Base-by-base conservation (phyloP, 2,888 invertebrate genomes). In the Eristalis pertinax region DNA sequence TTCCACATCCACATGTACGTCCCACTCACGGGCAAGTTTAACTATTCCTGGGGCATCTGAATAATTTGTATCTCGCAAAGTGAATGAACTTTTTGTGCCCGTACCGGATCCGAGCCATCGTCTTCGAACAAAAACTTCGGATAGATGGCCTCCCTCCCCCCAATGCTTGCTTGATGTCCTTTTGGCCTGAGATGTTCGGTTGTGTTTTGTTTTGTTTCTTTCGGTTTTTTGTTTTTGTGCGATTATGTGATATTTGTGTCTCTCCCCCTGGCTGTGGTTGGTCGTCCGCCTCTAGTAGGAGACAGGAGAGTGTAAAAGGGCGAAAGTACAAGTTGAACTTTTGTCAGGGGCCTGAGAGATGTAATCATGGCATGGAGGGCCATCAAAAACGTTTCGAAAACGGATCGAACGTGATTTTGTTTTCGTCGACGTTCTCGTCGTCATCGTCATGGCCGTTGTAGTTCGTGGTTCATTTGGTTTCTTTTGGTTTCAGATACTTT, bases 321-420 rank as follows among this genome's bases (percentile, higher is more conserved):
- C 69, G 65, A 74, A 78, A n/a, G 67, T 43, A 72, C 62, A 82
- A 72, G 70, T 72, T 75, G 78, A 82, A 72, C 74, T 78, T 63
- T 68, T 75, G 70, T 75, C 68, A 63, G 26, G 26, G 60, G 15
- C 50, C 19, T 50, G 63, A 56, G 74, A 74, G 81, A 81, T 63
- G 74, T 72, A 75, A 79, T 83, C 78, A 65, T 75, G 75, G 75
- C 67, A 62, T 70, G 63, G 78, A 83, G 70, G 65, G 70, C 82
- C 68, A 79, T 83, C 75, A 86, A 79, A 75, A 76, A 58, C 74
- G 78, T 82, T 86, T 82, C 78, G 73, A 77, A 69, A 81, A 72
- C 68, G 72, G 68, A 82, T 86, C 75, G 78, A 86, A 86, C 75
- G 72, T 75, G 78, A 78, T 75, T 79, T 82, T 56, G 75, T 83